Conservation (phyloP, 2,888 invertebrate species). For the Drosophila merina region DNA sequence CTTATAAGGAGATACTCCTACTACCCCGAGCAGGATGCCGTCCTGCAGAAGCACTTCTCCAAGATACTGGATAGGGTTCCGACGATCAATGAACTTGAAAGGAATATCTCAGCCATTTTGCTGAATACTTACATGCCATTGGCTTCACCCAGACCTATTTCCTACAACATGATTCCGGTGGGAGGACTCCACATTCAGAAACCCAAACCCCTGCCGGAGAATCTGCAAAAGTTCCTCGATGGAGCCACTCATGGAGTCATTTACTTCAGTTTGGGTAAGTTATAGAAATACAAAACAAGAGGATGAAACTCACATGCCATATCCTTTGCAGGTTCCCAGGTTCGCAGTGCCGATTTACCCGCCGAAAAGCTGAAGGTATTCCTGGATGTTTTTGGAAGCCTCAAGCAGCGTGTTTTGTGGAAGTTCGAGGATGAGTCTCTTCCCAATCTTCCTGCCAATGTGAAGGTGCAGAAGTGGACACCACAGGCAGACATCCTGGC, state of each 20-base stretch:
- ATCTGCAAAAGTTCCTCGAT: conserved; percentile 82
- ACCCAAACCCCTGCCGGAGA: conserved; percentile 65
- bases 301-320: background rate
- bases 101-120: conserved; percentile 83
- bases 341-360: conserved; percentile 81
- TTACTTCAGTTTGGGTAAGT: conserved; percentile 83
- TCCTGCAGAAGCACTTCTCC: conserved; percentile 71
- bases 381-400: conserved; percentile 79
- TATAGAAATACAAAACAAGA: background rate
- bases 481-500: conserved; percentile 84
- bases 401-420: conserved; percentile 84
- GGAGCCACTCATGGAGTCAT: conserved; percentile 82
- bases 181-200: conserved; percentile 85
- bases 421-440: conserved; percentile 83
- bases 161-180: conserved; percentile 84
- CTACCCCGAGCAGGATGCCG: conserved; percentile 75
- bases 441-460: conserved; percentile 80
- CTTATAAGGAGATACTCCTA: conserved; percentile 64
- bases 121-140: conserved; percentile 84
- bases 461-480: conserved; percentile 84
- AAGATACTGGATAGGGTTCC: conserved; percentile 72
- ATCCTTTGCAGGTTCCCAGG: conserved; percentile 81
- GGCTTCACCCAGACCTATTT: conserved; percentile 81
- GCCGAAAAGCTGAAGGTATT: conserved; percentile 80
- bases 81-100: conserved; percentile 82